Percentiles rank a stretch among this genome's conserved stretches.
phyloP scores from a whole-genome alignment of 2,888 invertebrate genomes.

The Dorcus hopei region DNA sequence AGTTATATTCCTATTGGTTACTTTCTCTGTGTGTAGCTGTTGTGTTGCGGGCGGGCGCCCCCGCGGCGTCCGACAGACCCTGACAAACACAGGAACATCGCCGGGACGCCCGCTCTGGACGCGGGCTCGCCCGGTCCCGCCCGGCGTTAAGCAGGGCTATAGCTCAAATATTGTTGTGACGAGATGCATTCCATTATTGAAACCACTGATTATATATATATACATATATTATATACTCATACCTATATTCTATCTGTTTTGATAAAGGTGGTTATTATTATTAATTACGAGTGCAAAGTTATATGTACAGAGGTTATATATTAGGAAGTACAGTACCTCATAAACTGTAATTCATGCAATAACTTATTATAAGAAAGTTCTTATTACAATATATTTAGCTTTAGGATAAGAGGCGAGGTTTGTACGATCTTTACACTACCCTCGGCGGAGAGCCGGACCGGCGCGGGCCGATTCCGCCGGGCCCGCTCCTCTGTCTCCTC shows the following conservation, averaged over 20 bases:
- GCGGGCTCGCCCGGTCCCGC: constrained; percentile 38
- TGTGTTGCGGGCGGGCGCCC: constrained; percentile 46
- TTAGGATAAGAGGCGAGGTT: constrained; percentile 51
- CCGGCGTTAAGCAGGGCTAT: constrained; percentile 44
- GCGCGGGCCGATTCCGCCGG: constrained; percentile 31
- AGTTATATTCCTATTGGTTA: constrained; percentile 50
- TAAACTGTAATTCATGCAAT: constrained; percentile 56
- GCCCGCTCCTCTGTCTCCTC: constrained; percentile 13
- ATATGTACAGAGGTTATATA: constrained; percentile 54
- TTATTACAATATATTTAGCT: constrained; percentile 52
- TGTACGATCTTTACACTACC: constrained; percentile 42
- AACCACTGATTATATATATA: constrained; percentile 44
- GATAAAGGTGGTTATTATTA: constrained; percentile 41
- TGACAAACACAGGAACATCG: constrained; percentile 5
- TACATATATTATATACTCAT: constrained; percentile 44
- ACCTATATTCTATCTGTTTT: constrained; percentile 49
- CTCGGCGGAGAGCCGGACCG: constrained; percentile 12
- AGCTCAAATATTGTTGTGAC: constrained; percentile 54
- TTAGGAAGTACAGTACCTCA: constrained; percentile 54
- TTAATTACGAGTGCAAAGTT: constrained; percentile 50
- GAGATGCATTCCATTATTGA: constrained; percentile 50
- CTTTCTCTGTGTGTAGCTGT: constrained; percentile 50
- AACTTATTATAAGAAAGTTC: constrained; percentile 53
- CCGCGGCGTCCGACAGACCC: constrained; percentile 21
- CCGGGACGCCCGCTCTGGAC: constrained; percentile 39